Base-by-base conservation (phyloP, 2,888 invertebrate species). In the Pseudococcus viburni region DNA sequence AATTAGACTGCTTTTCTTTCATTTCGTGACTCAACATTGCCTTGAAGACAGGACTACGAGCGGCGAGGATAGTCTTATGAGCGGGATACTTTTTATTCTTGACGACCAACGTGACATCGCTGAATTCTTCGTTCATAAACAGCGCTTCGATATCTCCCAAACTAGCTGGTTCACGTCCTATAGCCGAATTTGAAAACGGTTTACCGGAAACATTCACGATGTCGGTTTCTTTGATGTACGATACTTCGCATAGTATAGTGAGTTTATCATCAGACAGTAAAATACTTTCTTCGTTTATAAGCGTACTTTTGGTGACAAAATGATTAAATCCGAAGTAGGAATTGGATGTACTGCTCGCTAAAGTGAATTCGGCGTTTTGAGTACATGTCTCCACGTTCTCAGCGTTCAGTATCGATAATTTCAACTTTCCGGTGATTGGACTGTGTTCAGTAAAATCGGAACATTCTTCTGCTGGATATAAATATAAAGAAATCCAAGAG, bases 111-210 rank as follows among this genome's bases (percentile, higher is more conserved):
- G 80, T 33, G 12, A 80, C 33, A 12, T 80, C 80, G 42, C 80
- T 42, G 17, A 80, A 42, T 7, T 80, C 42, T 80, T 80, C 33
- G 12, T 80, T 80, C 33, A 80, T 80, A 5, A n/a, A 80, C n/a
- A 80, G 26, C n/a, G 19, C 9, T 19, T 59, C 59, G 19, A 59
- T 19, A 19, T 19, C 59, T 0, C 2, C 7, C 59, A 59, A 59
- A 19, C n/a, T 19, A 59, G 19, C 59, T 6, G 59, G 19, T 9
- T 59, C 59, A 8, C 59, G 59, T 59, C 19, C 19, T 33, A 33
- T 33, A 3, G 5, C 19, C 59, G 19, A 19, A 6, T 19, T 19
- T n/a, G 59, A 59, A 19, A 59, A 17, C 51, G 59, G 19, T 19
- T 59, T 19, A 59, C 19, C 19, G 11, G 59, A 59, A 59, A 59